Evolutionary conservation across 2,113 vertebrate genomes (phyloP), one percentile per base, ranked within the genome.

Genomic region (Cacatua alba): DNA sequence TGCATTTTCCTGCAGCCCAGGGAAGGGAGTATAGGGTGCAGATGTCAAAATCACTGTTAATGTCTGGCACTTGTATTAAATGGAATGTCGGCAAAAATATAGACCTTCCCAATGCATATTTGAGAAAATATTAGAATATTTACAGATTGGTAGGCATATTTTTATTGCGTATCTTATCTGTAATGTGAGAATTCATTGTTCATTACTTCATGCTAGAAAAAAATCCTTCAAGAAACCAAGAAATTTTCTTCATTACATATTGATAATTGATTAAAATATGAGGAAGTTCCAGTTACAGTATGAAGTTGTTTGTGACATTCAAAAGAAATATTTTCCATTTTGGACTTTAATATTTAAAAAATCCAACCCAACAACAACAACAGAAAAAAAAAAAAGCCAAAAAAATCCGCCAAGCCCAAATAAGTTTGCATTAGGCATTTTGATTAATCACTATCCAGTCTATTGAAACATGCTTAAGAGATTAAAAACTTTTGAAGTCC

Each of bases 401-500:
- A 26, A 33, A n/a, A 59, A n/a, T 13, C 5, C 41, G 5, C 44
- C 33, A 59, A 59, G 21, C 20, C 31, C 55, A n/a, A 59, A n/a
- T 57, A 59, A 53, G 13, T 59, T 23, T 59, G 33, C 10, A n/a
- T 59, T 59, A 59, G 33, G 33, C 57, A n/a, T 59, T 35, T 35
- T 85, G 68, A 89, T 75, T 81, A 63, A 71, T 68, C 55, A 53
- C 53, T 88, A 86, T 59, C 64, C 83, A 78, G 28, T 63, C 29
- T 60, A 82, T 1, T 93, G 87, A 93, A 95, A 78, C 11, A 64
- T 39, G 55, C 39, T 84, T 87, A 87, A 79, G 16, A 71, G 35
- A 87, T 91, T 71, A 85, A 79, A 91, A 90, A 68, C 37, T 93
- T 84, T 68, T 90, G 35, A 95, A 82, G 51, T 35, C 48, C 29